A percentile compares a stretch with the other conserved stretches of the same genome.
These are phyloP conservation scores for Ophioderma brevispina DNA, from an alignment of 35 echinoderm and acorn worm species.

Conservation along the genomic window DNA sequence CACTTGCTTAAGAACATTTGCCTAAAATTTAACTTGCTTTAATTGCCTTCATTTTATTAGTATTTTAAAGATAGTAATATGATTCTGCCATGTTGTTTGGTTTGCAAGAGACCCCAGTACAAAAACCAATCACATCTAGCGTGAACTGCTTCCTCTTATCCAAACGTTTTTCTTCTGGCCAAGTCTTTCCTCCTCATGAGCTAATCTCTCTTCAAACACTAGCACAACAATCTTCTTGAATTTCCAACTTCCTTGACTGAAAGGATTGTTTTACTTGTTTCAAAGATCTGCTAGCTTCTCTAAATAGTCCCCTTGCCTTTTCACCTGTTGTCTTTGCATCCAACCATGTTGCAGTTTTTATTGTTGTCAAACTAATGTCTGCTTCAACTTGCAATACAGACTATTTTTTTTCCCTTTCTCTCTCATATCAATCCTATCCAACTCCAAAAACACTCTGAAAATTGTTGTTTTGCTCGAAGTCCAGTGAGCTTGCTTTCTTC, in stretches of 20 bases:
- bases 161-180: not conserved
- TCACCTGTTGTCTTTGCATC: not conserved
- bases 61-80: not conserved
- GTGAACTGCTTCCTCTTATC: not conserved
- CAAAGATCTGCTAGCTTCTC: not conserved
- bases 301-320: slow-evolving; percentile 25
- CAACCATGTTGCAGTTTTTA: slow-evolving; percentile 28
- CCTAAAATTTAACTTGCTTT: not conserved
- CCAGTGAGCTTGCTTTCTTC: too few relatives aligned
- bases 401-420: slow-evolving; percentile 33
- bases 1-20: not conserved
- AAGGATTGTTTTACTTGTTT: not conserved
- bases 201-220: slow-evolving; percentile 1
- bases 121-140: not conserved
- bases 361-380: slow-evolving; percentile 44
- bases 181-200: not conserved
- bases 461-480: slow-evolving; percentile 54
- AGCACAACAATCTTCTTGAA: slow-evolving; percentile 12
- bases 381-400: slow-evolving; percentile 31
- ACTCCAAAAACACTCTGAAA: slow-evolving; percentile 52
- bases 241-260: slow-evolving; percentile 1
- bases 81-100: not conserved
- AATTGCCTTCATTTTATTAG: not conserved
- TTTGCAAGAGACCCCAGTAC: slow-evolving; percentile 43
- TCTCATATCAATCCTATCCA: slow-evolving; percentile 36